phyloP scores from a whole-genome alignment of 2,797 vertebrate genomes.

The Gallirallus australis region DNA sequence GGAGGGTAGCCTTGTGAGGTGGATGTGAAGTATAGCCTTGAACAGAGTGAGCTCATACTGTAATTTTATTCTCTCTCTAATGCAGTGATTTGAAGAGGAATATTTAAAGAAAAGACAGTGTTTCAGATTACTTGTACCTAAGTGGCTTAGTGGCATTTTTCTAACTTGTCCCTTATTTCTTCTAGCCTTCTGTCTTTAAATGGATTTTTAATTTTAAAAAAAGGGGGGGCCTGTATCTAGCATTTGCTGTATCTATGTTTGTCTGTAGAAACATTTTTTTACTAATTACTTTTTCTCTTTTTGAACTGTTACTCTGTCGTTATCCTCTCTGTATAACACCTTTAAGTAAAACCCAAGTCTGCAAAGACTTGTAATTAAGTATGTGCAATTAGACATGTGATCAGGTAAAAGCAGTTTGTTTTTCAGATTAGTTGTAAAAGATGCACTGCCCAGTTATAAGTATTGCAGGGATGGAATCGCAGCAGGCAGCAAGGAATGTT shows the following conservation, averaged over 20 bases:
- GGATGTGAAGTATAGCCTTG: not conserved
- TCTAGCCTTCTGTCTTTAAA: not conserved
- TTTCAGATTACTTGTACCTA: not conserved
- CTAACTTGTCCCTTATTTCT: not conserved
- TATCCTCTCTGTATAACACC: not conserved
- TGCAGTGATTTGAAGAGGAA: not conserved
- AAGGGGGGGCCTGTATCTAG: not conserved
- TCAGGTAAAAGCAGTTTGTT: fast-evolving
- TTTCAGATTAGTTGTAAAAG: not conserved
- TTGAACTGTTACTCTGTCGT: not conserved
- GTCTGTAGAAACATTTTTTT: not conserved
- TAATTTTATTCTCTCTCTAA: not conserved
- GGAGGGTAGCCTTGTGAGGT: not conserved
- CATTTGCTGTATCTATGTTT: not conserved
- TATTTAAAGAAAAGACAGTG: not conserved
- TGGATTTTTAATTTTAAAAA: not conserved
- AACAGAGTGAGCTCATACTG: not conserved
- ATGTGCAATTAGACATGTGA: not conserved
- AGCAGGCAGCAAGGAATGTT: not conserved
- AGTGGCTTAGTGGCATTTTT: not conserved
- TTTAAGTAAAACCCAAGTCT: not conserved
- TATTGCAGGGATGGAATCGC: fast-evolving
- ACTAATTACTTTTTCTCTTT: not conserved
- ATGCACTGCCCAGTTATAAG: not conserved
- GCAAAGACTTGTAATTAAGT: not conserved